phyloP scores from a whole-genome alignment of 1,140 invertebrate genomes.

The Papilio helenus region DNA sequence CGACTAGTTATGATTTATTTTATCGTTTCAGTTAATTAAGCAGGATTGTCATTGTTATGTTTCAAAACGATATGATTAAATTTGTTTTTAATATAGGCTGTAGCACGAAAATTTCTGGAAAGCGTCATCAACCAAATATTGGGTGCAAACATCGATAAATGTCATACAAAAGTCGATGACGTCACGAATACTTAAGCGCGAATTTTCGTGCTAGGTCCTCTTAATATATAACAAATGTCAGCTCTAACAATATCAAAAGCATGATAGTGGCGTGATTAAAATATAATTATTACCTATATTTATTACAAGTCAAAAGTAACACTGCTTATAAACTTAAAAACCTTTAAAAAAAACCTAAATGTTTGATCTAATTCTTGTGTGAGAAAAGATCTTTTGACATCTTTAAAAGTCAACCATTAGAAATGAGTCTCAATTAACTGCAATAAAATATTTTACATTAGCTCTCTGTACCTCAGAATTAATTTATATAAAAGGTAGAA shows the following conservation, averaged over 20 bases:
- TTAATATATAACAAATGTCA: too few species aligned
- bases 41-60: background rate
- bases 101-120: too few species aligned
- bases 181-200: too few species aligned
- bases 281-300: too few species aligned
- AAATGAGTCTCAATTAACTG: slow-evolving; percentile 6
- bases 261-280: too few species aligned
- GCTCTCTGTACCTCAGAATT: slow-evolving; percentile 18
- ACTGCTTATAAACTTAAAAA: too few species aligned
- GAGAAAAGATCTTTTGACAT: background rate
- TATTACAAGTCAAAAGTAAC: too few species aligned
- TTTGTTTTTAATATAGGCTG: background rate
- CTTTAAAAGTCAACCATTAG: background rate
- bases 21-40: background rate
- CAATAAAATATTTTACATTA: slow-evolving; percentile 23
- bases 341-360: background rate
- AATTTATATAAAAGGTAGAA: slow-evolving; percentile 27
- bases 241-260: too few species aligned
- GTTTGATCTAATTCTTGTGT: background rate
- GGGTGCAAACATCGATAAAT: too few species aligned
- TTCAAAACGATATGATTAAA: background rate
- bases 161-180: too few species aligned
- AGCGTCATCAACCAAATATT: too few species aligned
- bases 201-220: too few species aligned
- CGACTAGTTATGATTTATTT: slow-evolving; percentile 40